Conservation (phyloP, 1,140 invertebrate species). For the Neelides sp. region DNA sequence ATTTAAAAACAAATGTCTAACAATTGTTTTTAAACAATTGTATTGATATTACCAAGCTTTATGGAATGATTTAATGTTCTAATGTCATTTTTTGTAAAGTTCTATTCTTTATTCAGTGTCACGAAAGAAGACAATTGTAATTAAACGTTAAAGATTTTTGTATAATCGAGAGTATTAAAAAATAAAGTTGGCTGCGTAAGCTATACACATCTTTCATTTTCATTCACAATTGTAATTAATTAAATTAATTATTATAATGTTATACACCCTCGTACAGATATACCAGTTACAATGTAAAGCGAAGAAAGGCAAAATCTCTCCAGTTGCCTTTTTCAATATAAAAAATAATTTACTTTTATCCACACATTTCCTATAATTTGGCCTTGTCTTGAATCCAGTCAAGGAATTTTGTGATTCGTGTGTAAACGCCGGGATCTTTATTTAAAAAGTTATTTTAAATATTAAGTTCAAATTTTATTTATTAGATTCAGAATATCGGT, state of each 20-base stretch:
- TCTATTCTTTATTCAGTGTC: too few relatives aligned
- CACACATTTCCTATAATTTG: not conserved
- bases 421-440: slow-evolving; percentile 19
- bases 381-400: slow-evolving; percentile 24
- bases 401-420: slow-evolving; percentile 22
- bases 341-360: too few relatives aligned
- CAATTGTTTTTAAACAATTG: too few relatives aligned
- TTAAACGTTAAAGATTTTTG: too few relatives aligned
- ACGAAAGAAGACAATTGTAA: too few relatives aligned
- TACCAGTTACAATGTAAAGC: not conserved
- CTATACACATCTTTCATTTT: not conserved
- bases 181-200: slow-evolving; percentile 4
- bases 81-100: too few relatives aligned
- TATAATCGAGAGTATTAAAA: too few relatives aligned
- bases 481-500: not conserved
- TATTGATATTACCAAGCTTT: too few relatives aligned
- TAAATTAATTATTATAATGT: not conserved
- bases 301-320: slow-evolving; percentile 1
- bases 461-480: not conserved
- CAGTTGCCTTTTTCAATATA: not conserved
- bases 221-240: not conserved
- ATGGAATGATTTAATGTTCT: too few relatives aligned
- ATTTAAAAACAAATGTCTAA: too few relatives aligned
- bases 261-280: not conserved
- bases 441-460: not conserved